Conservation (phyloP, 2,797 vertebrate species). For the Xiphophorus birchmanni region DNA sequence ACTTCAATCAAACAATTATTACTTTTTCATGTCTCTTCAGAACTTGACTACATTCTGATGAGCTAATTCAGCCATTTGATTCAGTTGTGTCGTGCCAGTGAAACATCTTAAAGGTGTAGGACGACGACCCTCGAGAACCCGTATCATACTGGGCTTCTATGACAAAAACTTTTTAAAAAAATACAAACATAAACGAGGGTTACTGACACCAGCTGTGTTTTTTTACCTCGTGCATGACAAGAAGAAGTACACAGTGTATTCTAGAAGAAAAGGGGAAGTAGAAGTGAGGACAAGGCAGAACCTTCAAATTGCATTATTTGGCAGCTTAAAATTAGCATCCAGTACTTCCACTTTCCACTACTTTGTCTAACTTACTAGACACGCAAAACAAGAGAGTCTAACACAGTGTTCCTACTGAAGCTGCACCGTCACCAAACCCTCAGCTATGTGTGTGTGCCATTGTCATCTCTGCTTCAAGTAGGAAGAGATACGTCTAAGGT, state of each 20-base stretch:
- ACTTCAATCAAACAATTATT: too few species aligned
- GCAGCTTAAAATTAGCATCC: constrained; percentile 39
- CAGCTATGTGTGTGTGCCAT: background rate
- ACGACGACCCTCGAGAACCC: too few species aligned
- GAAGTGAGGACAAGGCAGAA: constrained; percentile 46
- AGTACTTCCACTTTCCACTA: constrained; percentile 42
- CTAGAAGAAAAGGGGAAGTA: constrained; percentile 63
- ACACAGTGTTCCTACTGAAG: background rate
- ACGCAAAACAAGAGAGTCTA: background rate
- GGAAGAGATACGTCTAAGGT: too few species aligned
- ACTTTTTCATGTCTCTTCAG: background rate
- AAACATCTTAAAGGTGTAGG: background rate
- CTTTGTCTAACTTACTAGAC: background rate
- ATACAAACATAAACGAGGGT: constrained; percentile 8
- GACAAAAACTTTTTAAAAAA: background rate
- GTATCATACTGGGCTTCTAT: too few species aligned
- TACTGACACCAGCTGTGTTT: constrained; percentile 18
- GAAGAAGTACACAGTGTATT: constrained; percentile 48
- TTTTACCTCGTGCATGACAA: constrained; percentile 38
- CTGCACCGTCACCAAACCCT: background rate
- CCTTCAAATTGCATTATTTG: constrained; percentile 15
- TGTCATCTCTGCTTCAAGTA: too few species aligned
- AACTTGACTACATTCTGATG: background rate
- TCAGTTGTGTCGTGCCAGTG: background rate
- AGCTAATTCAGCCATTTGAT: background rate